phyloP scores from a whole-genome alignment of 2,888 invertebrate species.

The Bombyx huttoni region DNA sequence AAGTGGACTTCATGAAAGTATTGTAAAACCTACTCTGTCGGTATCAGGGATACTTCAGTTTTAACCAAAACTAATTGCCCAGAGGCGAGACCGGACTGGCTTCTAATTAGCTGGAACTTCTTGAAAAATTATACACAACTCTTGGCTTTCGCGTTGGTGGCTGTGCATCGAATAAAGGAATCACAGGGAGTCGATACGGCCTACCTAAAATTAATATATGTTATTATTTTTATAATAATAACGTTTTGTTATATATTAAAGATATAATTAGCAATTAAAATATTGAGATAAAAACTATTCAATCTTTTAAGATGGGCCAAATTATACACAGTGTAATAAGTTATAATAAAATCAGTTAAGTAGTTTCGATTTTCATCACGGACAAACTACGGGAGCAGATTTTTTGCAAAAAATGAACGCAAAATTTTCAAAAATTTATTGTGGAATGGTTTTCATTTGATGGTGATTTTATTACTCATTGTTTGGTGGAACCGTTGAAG shows the following conservation, averaged over 20 bases:
- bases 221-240: not conserved
- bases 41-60: conserved; percentile 5
- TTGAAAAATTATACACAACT: conserved; percentile 16
- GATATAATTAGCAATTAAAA: too few relatives aligned
- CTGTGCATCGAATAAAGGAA: not conserved
- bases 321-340: too few relatives aligned
- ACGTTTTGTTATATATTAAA: not conserved
- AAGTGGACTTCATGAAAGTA: not conserved
- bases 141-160: not conserved
- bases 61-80: conserved; percentile 15
- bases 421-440: too few relatives aligned
- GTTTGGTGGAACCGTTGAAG: too few relatives aligned
- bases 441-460: too few relatives aligned
- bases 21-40: conserved; percentile 7
- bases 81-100: conserved; percentile 7
- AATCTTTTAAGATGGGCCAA: too few relatives aligned
- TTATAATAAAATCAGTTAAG: too few relatives aligned
- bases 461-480: too few relatives aligned
- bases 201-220: not conserved
- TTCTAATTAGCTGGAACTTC: conserved; percentile 16
- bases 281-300: too few relatives aligned
- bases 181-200: not conserved
- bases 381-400: too few relatives aligned
- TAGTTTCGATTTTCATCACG: too few relatives aligned
- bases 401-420: too few relatives aligned